Evolutionary conservation across 1,140 invertebrate genomes (phyloP).

Genomic region (Eupeodes corollae): DNA sequence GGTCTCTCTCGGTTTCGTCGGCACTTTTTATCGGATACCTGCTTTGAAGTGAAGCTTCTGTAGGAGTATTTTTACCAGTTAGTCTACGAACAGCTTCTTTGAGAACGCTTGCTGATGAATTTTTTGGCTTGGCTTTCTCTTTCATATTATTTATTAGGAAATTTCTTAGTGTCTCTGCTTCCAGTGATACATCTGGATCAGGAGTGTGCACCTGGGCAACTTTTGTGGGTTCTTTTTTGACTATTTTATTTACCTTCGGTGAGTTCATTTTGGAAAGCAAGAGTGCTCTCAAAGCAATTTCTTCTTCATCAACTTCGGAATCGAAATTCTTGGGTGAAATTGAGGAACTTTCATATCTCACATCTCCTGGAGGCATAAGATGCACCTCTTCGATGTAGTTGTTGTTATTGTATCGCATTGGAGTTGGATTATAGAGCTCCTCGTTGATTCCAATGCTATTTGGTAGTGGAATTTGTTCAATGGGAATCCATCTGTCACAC

Average conservation of each 20-base stretch:
- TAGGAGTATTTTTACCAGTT: too few species aligned
- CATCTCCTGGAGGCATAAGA: background rate
- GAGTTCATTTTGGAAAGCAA: conserved; percentile 18
- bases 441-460: background rate
- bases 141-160: background rate
- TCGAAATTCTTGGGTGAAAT: background rate
- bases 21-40: background rate
- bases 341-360: background rate
- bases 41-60: too few species aligned
- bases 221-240: background rate
- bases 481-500: background rate
- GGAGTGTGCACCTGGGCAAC: background rate
- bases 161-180: conserved; percentile 2
- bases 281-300: conserved; percentile 23
- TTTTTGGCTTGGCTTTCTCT: background rate
- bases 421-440: background rate
- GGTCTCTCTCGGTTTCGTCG: background rate
- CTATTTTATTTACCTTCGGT: conserved; percentile 7
- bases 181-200: background rate
- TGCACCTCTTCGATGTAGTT: background rate
- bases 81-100: conserved; percentile 28
- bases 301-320: conserved; percentile 17
- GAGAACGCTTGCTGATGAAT: conserved; percentile 17
- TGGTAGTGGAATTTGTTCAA: background rate
- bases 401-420: background rate